phyloP scores from a whole-genome alignment of 1,140 invertebrate genomes.

The Drosophila murphyi region DNA sequence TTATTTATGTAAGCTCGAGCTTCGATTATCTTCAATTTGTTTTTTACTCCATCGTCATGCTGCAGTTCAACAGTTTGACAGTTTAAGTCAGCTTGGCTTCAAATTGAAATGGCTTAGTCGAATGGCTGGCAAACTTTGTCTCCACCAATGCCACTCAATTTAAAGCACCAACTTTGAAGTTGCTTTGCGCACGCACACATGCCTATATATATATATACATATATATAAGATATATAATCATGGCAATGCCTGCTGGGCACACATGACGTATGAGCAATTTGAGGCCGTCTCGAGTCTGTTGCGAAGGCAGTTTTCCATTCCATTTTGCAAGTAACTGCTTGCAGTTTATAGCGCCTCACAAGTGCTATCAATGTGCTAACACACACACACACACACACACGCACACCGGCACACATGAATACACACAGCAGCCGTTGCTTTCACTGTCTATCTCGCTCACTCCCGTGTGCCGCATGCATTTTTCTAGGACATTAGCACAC shows the following conservation, averaged over 20 bases:
- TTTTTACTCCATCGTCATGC: neutral
- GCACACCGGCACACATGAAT: conserved; percentile 23
- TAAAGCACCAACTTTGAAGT: conserved; percentile 39
- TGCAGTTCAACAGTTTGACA: conserved; percentile 40
- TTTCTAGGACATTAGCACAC: conserved; percentile 68
- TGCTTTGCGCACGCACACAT: neutral
- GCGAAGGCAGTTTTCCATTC: conserved; percentile 34
- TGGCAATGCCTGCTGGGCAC: conserved; percentile 22
- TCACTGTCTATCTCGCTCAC: neutral
- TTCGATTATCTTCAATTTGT: neutral
- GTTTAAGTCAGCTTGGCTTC: conserved; percentile 40
- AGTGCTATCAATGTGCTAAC: conserved; percentile 74
- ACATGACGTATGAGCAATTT: conserved; percentile 54
- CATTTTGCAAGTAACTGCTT: conserved; percentile 65
- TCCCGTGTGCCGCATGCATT: conserved; percentile 72
- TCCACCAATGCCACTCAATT: conserved; percentile 33
- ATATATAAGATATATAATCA: conserved; percentile 7
- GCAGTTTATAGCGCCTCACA: conserved; percentile 79
- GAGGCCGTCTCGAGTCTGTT: conserved; percentile 18
- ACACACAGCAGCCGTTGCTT: conserved; percentile 49
- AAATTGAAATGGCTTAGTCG: conserved; percentile 38
- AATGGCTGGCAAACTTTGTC: conserved; percentile 34
- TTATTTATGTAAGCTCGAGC: too few species aligned
- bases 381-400: conserved; percentile 27
- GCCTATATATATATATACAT: neutral